Base-by-base conservation (phyloP, 1,140 invertebrate genomes). In the Maconellicoccus hirsutus region DNA sequence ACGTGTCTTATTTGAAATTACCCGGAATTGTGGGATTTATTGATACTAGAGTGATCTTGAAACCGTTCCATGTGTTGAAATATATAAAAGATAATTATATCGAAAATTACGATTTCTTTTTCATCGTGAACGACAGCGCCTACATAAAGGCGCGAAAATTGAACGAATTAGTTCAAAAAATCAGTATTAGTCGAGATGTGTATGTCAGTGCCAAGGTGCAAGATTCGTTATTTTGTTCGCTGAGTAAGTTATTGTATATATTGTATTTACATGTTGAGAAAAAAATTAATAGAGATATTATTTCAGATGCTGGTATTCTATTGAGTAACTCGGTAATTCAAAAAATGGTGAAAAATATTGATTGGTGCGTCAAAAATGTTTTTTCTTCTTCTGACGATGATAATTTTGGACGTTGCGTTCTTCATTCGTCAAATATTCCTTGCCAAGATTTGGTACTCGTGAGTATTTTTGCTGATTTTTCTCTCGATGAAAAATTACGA, bases 21-120 rank as follows among this genome's bases (percentile, higher is more conserved):
- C 84, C 87, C 59, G 89, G 89, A 73, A 87, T 91, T 70, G 88
- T 91, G 1, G 89, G 88, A 0, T 92, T 93, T 75, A 90, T 89
- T 0, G 90, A 92, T 75, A 87, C 87, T 0, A 82, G 87, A 70
- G 84, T 84, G 73, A 86, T 87, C 75, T 80, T 91, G 1, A 86
- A 88, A 75, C 87, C 90, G 1, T 91, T 92, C 78, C 89, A 94
- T 76, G 84, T 91, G 3, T 81, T 98, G 25, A 93, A 94, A 78
- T 96, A 96, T 76, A 86, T 96, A 6, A 86, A 86, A 19, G 92
- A 95, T 73, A 92, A 93, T 77, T 94, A 91, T 80, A 78, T 91
- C 10, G 87, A 94, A 70, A 89, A 90, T 73, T 96, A 88, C 81
- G 92, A 96, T 80, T 97, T 90, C 79, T 96, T 93, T 79, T 90